Conservation (phyloP, 2,113 vertebrate genomes). For the Brachyistius frenatus region DNA sequence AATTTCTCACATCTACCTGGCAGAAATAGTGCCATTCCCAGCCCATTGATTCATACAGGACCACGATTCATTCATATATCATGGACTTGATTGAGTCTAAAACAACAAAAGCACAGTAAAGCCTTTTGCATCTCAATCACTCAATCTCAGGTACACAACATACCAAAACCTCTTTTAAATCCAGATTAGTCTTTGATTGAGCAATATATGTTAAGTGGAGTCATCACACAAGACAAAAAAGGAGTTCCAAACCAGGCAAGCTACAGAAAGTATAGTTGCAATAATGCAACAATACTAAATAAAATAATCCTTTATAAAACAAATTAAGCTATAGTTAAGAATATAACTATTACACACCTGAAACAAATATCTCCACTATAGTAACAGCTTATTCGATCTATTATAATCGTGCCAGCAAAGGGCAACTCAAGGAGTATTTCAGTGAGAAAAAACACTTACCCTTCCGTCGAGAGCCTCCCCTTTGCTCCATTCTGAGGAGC, state of each 20-base stretch:
- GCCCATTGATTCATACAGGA: not conserved
- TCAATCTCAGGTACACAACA: not conserved
- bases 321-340: not conserved
- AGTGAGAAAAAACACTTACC: conserved; percentile 74
- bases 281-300: not conserved
- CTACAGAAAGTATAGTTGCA: not conserved
- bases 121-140: too few relatives aligned
- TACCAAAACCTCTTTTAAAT: not conserved
- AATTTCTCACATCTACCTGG: not conserved
- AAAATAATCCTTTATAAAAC: not conserved
- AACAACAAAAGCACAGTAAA: not conserved
- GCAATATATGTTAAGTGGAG: not conserved
- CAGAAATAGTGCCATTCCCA: not conserved
- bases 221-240: not conserved
- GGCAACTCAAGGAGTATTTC: not conserved
- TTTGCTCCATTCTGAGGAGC: conserved; percentile 84
- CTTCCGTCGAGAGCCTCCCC: conserved; percentile 78
- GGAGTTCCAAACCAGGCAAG: not conserved
- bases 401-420: not conserved
- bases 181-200: not conserved
- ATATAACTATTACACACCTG: not conserved
- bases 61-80: not conserved
- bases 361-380: not conserved
- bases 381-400: not conserved
- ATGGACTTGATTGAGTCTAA: not conserved